Evolutionary conservation across 2,113 vertebrate species (phyloP), one percentile per base, ranked within the genome.

Genomic region (Phylloscopus trochilus): DNA sequence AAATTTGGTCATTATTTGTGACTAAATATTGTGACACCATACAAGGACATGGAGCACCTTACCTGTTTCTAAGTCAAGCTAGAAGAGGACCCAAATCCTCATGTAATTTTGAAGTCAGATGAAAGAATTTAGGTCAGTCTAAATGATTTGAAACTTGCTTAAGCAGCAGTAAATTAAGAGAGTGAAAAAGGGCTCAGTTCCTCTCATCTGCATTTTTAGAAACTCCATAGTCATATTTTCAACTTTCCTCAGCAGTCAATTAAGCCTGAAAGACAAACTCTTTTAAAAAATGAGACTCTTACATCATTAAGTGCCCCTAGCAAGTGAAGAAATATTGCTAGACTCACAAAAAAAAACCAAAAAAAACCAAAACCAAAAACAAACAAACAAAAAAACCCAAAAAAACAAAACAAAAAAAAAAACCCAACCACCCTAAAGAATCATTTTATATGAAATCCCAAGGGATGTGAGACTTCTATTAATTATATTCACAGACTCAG

Each of bases 221-320:
- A 86, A 77, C 16, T 70, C 46, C 51, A 6, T 7, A 74, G 73
- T 67, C 35, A 60, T 81, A 63, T 90, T 81, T 93, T 81, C 76
- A 67, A 16, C 30, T 63, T 86, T 70, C 16, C 26, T 47, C 30
- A 49, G 46, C 19, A 93, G 60, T 30, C 51, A 89, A 59, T 93
- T 94, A 86, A 83, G 59, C 9, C 33, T 84, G 69, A 89, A 92
- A 87, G 52, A 33, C 31, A 46, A 92, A 77, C 47, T 78, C 33
- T 63, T 80, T 81, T 53, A 30, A 64, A 93, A 95, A 72, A 31
- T 72, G 60, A 79, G 52, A 84, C 76, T 82, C 78, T 93, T 67
- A 59, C 33, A 64, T 49, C 4, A 4, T 37, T 56, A 89, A 75
- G 46, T 17, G 77, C 69, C 81, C 82, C 33, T 22, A 91, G 60